Conservation (phyloP, 2,888 invertebrate genomes). For the Strigamia transsilvanica region DNA sequence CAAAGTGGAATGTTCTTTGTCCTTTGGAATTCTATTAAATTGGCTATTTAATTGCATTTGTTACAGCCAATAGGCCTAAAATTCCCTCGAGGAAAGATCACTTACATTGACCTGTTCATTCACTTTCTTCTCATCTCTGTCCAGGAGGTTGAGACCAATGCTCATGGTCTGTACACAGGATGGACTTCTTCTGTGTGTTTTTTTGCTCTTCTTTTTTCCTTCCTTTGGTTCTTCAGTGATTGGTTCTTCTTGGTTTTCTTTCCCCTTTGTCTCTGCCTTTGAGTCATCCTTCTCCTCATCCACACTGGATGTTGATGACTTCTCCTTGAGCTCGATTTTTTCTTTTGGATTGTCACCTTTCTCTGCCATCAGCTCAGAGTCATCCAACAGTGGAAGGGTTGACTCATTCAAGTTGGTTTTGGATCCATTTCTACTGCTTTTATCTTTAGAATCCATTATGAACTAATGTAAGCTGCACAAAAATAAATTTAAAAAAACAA, state of each 20-base stretch:
- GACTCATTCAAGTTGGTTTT: constrained; percentile 61
- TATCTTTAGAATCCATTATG: constrained; percentile 56
- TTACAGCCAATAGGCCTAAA: background rate
- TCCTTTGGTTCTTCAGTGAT: constrained; percentile 54
- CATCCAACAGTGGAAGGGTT: constrained; percentile 59
- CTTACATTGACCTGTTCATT: constrained; percentile 61
- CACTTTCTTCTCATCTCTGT: constrained; percentile 62
- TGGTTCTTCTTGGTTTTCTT: constrained; percentile 55
- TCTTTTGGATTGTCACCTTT: constrained; percentile 58
- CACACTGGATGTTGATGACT: constrained; percentile 55
- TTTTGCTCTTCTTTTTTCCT: constrained; percentile 57
- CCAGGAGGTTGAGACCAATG: constrained; percentile 63
- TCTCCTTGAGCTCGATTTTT: constrained; percentile 60
- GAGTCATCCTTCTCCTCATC: constrained; percentile 58
- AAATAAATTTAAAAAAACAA: background rate
- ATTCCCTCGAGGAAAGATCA: constrained; percentile 38
- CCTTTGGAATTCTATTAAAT: constrained; percentile 2
- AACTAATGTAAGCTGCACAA: background rate
- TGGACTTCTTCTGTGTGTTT: constrained; percentile 56
- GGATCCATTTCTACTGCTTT: constrained; percentile 59
- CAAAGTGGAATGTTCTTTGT: constrained; percentile 5
- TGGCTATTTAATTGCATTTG: constrained; percentile 11
- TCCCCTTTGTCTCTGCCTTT: constrained; percentile 57
- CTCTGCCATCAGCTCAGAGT: constrained; percentile 54
- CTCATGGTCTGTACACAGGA: constrained; percentile 59